A percentile compares a stretch with the other conserved stretches of the same genome.
Conservation (phyloP, 2,797 vertebrate species). For the Sitta carolinensis region DNA sequence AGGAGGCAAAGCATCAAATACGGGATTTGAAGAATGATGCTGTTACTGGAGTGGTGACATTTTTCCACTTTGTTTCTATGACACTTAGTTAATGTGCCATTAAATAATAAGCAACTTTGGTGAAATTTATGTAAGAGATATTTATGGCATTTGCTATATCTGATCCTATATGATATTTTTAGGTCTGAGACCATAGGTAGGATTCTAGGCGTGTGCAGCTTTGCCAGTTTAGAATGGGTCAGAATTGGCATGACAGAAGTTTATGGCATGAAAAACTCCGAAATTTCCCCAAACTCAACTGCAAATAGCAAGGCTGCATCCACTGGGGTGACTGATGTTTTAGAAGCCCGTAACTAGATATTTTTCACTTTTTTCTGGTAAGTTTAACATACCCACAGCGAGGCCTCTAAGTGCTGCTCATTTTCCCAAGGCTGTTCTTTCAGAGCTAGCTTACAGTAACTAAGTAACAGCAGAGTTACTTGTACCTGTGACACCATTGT, state of each 20-base stretch:
- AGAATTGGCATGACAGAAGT: background rate
- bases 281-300: background rate
- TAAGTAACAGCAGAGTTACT: constrained; percentile 8
- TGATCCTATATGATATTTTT: background rate
- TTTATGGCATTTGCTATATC: background rate
- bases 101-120: background rate
- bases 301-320: background rate
- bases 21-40: background rate
- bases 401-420: constrained; percentile 22
- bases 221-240: background rate
- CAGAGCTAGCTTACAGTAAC: constrained; percentile 12
- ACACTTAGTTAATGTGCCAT: background rate
- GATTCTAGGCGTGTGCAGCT: background rate
- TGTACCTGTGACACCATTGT: background rate
- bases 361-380: background rate
- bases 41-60: background rate
- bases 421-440: constrained; percentile 43
- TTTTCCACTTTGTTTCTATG: background rate
- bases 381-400: background rate
- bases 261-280: background rate
- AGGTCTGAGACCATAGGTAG: background rate
- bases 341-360: background rate
- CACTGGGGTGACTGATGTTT: background rate
- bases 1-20: background rate
- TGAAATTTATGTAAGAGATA: background rate